phyloP scores from a whole-genome alignment of 2,113 vertebrate species.

The Hemiprocne comata region DNA sequence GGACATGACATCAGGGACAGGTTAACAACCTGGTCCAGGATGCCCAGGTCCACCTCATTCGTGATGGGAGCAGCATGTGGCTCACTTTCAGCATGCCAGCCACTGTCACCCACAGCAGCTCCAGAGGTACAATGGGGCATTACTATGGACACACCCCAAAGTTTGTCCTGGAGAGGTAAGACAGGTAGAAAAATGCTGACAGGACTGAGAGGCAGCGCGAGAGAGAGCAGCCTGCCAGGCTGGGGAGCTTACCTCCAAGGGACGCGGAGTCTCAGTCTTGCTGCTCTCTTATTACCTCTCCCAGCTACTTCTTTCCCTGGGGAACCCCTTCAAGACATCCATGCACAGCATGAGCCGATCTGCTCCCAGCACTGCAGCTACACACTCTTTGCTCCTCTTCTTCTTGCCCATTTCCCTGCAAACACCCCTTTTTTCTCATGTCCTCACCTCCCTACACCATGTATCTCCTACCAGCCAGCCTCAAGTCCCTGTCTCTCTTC shows the following conservation, averaged over 20 bases:
- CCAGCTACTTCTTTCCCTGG: not conserved
- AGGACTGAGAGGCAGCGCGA: not conserved
- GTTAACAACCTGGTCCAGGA: not conserved
- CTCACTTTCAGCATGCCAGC: not conserved
- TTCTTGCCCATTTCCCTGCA: not conserved
- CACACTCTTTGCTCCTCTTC: not conserved
- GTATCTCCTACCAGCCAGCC: not conserved
- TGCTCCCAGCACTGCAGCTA: not conserved
- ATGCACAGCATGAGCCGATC: not conserved
- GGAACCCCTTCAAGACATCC: not conserved
- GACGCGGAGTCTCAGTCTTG: rapidly evolving
- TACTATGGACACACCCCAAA: not conserved
- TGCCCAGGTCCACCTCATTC: not conserved
- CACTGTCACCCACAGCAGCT: rapidly evolving
- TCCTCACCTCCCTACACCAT: not conserved
- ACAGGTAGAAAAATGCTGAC: not conserved
- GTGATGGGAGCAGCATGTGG: not conserved
- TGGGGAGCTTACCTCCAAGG: not conserved
- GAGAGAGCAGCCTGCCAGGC: not conserved
- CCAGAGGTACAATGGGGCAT: not conserved
- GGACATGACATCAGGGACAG: not conserved
- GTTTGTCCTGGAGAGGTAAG: not conserved
- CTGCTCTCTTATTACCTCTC: not conserved
- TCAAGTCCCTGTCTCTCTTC: not conserved
- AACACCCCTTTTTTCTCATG: not conserved